These are phyloP conservation scores for Erythrolamprus reginae DNA, from an alignment of 2,113 vertebrate genomes.

Conservation along the genomic window DNA sequence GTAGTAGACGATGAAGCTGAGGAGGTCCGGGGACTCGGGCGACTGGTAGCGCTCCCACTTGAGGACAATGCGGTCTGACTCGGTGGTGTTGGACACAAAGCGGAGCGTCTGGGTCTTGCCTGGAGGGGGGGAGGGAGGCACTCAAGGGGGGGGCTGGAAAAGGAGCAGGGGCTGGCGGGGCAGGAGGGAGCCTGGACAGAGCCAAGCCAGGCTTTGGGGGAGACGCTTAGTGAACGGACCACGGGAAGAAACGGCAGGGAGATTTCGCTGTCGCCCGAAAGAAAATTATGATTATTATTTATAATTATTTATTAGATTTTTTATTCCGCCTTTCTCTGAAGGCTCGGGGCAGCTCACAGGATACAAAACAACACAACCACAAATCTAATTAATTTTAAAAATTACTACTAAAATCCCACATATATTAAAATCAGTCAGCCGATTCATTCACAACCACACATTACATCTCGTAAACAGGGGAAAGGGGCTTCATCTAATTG, in stretches of 20 bases:
- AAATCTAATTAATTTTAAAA: too few relatives aligned
- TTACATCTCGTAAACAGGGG: too few relatives aligned
- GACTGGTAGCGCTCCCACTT: constrained; percentile 76
- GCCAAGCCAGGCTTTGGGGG: not conserved
- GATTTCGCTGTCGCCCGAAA: too few relatives aligned
- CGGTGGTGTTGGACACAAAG: constrained; percentile 71
- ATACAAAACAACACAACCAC: too few relatives aligned
- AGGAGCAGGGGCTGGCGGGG: not conserved
- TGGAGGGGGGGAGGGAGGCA: not conserved
- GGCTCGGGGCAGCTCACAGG: too few relatives aligned
- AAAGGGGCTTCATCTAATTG: too few relatives aligned
- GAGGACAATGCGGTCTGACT: constrained; percentile 70
- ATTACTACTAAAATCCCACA: too few relatives aligned
- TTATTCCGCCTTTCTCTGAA: too few relatives aligned
- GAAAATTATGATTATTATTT: too few relatives aligned
- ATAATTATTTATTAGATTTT: too few relatives aligned
- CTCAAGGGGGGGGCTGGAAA: fast-evolving
- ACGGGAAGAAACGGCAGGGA: not conserved
- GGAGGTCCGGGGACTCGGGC: constrained; percentile 68
- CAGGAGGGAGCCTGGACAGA: not conserved
- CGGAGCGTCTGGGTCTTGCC: constrained; percentile 73
- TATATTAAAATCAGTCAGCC: too few relatives aligned
- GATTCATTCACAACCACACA: too few relatives aligned
- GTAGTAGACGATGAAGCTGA: constrained; percentile 80
- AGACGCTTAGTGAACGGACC: not conserved